Evolutionary conservation across 2,797 vertebrate genomes (phyloP), one percentile per base, ranked within the genome.

Genomic region (Novumbra hubbsi): DNA sequence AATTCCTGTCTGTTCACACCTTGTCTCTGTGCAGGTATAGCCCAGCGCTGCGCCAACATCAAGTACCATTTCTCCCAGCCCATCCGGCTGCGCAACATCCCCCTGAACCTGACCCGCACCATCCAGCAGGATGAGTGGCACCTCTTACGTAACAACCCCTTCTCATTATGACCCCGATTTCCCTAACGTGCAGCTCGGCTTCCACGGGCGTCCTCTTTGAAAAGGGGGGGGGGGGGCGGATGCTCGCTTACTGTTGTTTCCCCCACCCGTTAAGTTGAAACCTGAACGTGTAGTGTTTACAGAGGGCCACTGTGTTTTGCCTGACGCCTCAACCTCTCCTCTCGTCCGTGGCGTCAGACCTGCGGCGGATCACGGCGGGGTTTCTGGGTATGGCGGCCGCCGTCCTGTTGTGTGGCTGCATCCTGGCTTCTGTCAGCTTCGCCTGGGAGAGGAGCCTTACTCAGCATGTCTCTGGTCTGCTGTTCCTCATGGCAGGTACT

Each of bases 401-500:
- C 0, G 90, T 92, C 71, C 84, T 93, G 76, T 86, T 93, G 49
- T 93, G 92, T 0, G 83, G 93, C 64, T 92, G 90, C 72, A 89
- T 93, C 0, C 82, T 93, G 75, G 90, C 91, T 67, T 83, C 83
- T 0, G 89, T 91, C 71, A 92, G 91, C 52, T 95, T 91, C 87
- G 93, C 94, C 87, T 91, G 88, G 90, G 93, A 95, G 73, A 88
- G 94, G 76, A 93, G 89, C 77, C 88, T 94, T 78, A 94, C 90
- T 21, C 92, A 93, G 82, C 91, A 92, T 0, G 55, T 93, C 75
- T 89, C 92, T 41, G 92, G 92, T 57, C 90, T 94, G 16, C 90
- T 93, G 8, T 92, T 95, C 88, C 91, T 93, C 70, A 94, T 90
- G 91, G 92, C 92, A 92, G 91, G 93, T 94, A 92, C 27, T 21